Base-by-base conservation (phyloP, 2,888 invertebrate species). In the Tholera decimalis region DNA sequence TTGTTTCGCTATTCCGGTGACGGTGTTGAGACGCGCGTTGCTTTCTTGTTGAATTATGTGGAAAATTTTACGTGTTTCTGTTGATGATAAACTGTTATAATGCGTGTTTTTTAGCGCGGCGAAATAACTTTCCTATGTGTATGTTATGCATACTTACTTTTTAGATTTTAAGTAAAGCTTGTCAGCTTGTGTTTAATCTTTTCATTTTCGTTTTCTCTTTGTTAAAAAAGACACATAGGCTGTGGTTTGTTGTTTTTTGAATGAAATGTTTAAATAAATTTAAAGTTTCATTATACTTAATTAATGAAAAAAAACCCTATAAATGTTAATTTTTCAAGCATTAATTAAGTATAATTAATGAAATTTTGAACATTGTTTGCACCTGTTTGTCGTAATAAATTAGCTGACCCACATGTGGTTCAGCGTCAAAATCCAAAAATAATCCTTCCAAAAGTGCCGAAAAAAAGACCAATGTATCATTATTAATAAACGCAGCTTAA, bases 401-500 rank as follows among this genome's bases (percentile, higher is more conserved):
- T 58, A 2, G 28, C 1, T 2, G 9, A n/a, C 3, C n/a, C 11
- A n/a, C n/a, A 35, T 46, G n/a, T 11, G 47, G 26, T 22, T 28
- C 5, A 6, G 3, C 7, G 9, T 49, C 18, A 4, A 4, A 44
- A n/a, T 61, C 39, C 18, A 44, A 61, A 57, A 49, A 20, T 22
- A 49, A 49, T 39, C 20, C 5, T 24, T 44, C 8, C 44, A 26
- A 41, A 68, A 57, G 9, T 24, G n/a, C 47, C 18, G 53, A 57
- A 68, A 70, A 80, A 77, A 66, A 81, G 69, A 76, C 57, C 71
- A 77, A 80, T 79, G 75, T 75, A 69, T 83, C 85, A 87, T 89
- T 90, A 87, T 88, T 89, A 89, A 90, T 86, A 85, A 81, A 78
- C 77, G 77, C 79, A 82, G 82, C 80, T 88, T 85, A 82, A 84